A percentile compares a stretch with the other conserved stretches of the same genome.
Evolutionary conservation across 2,113 vertebrate species (phyloP).

Genomic region (Hystrix brachyura): DNA sequence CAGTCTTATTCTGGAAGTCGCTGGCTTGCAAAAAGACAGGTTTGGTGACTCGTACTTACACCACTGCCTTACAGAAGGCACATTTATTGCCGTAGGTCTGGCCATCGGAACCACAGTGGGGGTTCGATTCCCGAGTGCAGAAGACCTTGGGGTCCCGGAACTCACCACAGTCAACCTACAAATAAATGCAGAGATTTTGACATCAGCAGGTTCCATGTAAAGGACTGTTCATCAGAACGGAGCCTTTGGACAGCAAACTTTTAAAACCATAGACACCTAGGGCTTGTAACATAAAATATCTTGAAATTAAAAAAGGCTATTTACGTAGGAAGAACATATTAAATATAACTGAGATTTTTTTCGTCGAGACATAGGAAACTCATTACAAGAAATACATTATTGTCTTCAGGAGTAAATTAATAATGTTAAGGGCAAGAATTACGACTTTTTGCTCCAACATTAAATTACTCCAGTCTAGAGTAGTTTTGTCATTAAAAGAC

Average conservation of each 20-base stretch:
- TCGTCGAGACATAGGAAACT: not conserved
- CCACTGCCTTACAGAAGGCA: slow-evolving; percentile 88
- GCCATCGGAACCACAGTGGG: slow-evolving; percentile 88
- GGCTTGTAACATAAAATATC: not conserved
- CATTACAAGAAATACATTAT: not conserved
- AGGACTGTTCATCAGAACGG: not conserved
- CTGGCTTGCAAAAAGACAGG: not conserved
- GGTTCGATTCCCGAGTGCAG: slow-evolving; percentile 89
- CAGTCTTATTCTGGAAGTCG: not conserved
- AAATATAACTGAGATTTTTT: slow-evolving; percentile 33
- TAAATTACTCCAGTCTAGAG: not conserved
- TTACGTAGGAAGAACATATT: not conserved
- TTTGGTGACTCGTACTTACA: slow-evolving; percentile 82
- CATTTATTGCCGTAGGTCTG: slow-evolving; percentile 88
- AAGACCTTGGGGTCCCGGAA: slow-evolving; percentile 83
- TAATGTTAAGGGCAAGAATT: not conserved
- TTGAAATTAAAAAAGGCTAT: slow-evolving; percentile 12
- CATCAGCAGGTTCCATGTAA: not conserved
- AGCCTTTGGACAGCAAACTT: not conserved
- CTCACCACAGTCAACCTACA: slow-evolving; percentile 85
- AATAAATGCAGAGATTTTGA: not conserved
- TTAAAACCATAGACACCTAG: not conserved
- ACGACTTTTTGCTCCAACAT: not conserved
- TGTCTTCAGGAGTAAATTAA: not conserved
- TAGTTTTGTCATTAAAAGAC: not conserved